phyloP scores from a whole-genome alignment of 2,888 invertebrate species.

The Volucella bombylans region DNA sequence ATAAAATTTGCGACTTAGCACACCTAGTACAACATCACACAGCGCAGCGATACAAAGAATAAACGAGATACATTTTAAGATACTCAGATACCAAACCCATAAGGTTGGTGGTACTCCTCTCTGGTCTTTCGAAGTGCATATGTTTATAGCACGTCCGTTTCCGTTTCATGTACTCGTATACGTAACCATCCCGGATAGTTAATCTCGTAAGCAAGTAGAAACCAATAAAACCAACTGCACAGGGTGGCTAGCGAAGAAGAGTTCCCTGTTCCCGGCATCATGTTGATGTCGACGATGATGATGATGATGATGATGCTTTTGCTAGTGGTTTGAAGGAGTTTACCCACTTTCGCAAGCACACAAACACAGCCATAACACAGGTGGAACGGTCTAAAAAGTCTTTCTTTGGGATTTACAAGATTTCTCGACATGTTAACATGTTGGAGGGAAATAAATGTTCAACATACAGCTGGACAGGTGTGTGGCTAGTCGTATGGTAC shows the following conservation, averaged over 20 bases:
- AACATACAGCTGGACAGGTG: slow-evolving; percentile 71
- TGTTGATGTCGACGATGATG: slow-evolving; percentile 2
- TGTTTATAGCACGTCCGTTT: slow-evolving; percentile 73
- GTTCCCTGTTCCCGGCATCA: background rate
- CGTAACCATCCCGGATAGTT: slow-evolving; percentile 41
- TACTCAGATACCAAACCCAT: slow-evolving; percentile 16
- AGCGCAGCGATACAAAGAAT: slow-evolving; percentile 27
- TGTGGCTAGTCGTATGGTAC: slow-evolving; percentile 59
- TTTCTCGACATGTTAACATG: slow-evolving; percentile 72
- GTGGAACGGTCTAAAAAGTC: slow-evolving; percentile 56
- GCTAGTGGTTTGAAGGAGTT: slow-evolving; percentile 13
- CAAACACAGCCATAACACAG: slow-evolving; percentile 13
- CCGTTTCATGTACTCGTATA: slow-evolving; percentile 58
- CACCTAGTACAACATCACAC: slow-evolving; percentile 25
- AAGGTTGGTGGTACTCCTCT: too few relatives aligned
- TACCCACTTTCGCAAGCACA: slow-evolving; percentile 1
- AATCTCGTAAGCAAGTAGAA: slow-evolving; percentile 30
- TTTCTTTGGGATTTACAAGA: slow-evolving; percentile 64
- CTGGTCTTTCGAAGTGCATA: slow-evolving; percentile 53
- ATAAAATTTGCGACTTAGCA: slow-evolving; percentile 13
- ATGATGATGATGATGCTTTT: too few relatives aligned
- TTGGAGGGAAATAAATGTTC: slow-evolving; percentile 69
- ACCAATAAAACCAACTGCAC: slow-evolving; percentile 15
- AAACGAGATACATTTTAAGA: slow-evolving; percentile 58
- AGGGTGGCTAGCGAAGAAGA: slow-evolving; percentile 30